phyloP scores from a whole-genome alignment of 2,888 invertebrate genomes.

The Allolobophora icterica region DNA sequence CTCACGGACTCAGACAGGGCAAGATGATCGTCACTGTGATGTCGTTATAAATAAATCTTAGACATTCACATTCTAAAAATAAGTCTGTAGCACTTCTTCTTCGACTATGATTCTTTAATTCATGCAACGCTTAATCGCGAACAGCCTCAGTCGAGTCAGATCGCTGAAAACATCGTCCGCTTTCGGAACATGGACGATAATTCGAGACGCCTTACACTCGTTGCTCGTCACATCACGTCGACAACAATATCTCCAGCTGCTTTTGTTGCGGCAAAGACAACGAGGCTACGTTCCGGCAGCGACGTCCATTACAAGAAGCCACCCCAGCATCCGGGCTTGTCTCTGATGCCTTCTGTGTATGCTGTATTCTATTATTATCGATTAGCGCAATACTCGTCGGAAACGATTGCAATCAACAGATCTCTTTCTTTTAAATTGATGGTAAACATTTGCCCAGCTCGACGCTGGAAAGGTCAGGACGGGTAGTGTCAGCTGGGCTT shows the following conservation, averaged over 20 bases:
- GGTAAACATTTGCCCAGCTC: neutral
- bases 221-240: neutral
- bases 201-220: neutral
- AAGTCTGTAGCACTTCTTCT: no score
- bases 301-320: no score
- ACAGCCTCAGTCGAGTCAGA: neutral
- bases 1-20: no score
- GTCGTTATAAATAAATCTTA: neutral
- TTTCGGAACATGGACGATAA: neutral
- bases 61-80: neutral
- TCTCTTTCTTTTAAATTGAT: neutral
- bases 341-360: no score
- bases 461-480: neutral
- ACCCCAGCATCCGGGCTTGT: no score
- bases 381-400: neutral
- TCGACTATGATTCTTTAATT: neutral
- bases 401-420: neutral
- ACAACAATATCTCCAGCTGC: neutral
- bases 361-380: neutral
- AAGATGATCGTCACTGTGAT: neutral
- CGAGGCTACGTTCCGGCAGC: neutral
- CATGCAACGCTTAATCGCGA: neutral
- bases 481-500: neutral
- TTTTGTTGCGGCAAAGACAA: neutral
- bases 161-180: neutral